Base-by-base conservation (phyloP, 1,140 invertebrate genomes). In the Copidosoma floridanum region DNA sequence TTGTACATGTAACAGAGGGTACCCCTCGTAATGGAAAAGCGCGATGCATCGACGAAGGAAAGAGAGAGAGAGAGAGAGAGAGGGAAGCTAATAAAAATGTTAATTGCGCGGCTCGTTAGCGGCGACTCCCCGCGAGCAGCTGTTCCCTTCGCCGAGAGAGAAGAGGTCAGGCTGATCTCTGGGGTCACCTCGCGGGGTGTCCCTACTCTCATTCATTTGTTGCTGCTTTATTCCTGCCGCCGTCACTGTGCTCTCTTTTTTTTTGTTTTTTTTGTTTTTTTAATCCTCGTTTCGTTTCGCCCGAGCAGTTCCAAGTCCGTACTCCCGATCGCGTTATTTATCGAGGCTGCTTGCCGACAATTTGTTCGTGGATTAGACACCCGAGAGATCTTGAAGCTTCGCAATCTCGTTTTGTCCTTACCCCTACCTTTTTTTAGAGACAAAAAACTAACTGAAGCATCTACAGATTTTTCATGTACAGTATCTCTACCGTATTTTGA, bases 91-190 rank as follows among this genome's bases (percentile, higher is more conserved):
- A 77, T 78, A 79, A 79, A 80, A 80, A 80, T 79, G 72, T 79
- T 79, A 78, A 79, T 80, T 77, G 75, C 75, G 55, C 67, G 65
- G 73, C 77, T 80, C 78, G 77, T 80, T 80, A 78, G 40, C 40
- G 76, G 74, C 65, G 68, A 71, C 76, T 76, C 77, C 78, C 78
- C 70, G 74, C 68, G 64, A 76, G 66, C 72, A 70, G 74, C n/a
- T n/a, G n/a, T n/a, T n/a, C n/a, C n/a, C n/a, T n/a, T n/a, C n/a
- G n/a, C n/a, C n/a, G n/a, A n/a, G n/a, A n/a, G n/a, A n/a, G n/a
- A n/a, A 72, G 70, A 78, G 77, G 76, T 80, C 76, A 76, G 68
- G 26, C 20, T 54, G n/a, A n/a, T n/a, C n/a, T n/a, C n/a, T 64
- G 68, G 68, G 78, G 76, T 79, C 73, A 70, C 77, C 57, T 73